A percentile compares a stretch with the other conserved stretches of the same genome.
Conservation (phyloP, 2,888 invertebrate genomes). For the Palloptera scutellata region DNA sequence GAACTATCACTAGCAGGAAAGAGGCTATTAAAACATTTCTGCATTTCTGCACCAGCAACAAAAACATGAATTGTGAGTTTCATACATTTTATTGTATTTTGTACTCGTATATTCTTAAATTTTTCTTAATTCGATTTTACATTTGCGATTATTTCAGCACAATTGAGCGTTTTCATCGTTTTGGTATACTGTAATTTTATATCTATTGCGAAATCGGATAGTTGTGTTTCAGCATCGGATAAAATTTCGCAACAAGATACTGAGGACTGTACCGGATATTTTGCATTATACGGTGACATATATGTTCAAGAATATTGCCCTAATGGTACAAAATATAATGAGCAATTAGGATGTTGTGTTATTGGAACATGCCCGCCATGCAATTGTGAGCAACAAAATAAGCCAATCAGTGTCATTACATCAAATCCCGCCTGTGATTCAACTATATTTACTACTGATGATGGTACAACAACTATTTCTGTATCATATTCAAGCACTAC, state of each 20-base stretch:
- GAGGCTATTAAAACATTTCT: too few species aligned
- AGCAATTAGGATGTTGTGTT: slow-evolving; percentile 26
- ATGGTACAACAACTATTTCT: neutral
- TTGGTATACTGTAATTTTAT: too few species aligned
- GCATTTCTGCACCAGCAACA: too few species aligned
- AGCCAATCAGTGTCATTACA: too few species aligned
- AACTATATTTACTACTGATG: neutral
- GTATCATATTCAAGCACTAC: neutral
- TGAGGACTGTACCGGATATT: slow-evolving; percentile 40
- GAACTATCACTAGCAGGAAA: too few species aligned
- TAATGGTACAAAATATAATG: slow-evolving; percentile 33
- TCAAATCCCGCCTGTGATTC: too few species aligned
- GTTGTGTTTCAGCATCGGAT: slow-evolving; percentile 8
- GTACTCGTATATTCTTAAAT: too few species aligned
- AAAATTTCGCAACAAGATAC: slow-evolving; percentile 34
- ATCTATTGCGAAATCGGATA: neutral
- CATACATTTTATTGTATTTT: too few species aligned
- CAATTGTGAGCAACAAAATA: slow-evolving; percentile 25
- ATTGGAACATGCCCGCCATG: slow-evolving; percentile 42
- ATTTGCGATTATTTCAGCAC: too few species aligned
- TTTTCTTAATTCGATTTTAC: too few species aligned
- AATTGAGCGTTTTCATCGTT: too few species aligned
- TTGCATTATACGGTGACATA: slow-evolving; percentile 26
- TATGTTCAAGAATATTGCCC: slow-evolving; percentile 39
- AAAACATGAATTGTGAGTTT: too few species aligned